These are phyloP conservation scores for Bradypodion ventrale DNA, from an alignment of 2,797 vertebrate species.

Conservation along the genomic window DNA sequence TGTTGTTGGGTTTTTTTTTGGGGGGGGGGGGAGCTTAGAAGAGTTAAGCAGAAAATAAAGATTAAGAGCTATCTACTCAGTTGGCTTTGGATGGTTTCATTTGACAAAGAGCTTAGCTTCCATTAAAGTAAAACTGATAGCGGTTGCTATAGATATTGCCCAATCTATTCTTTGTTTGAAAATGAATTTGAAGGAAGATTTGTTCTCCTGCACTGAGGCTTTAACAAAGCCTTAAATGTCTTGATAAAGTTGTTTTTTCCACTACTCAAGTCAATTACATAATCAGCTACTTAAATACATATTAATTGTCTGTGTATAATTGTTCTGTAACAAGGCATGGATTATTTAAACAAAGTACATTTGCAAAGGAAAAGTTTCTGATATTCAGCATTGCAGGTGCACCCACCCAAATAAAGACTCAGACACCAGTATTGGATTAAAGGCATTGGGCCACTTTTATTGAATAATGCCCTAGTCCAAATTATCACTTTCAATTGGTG, in stretches of 20 bases:
- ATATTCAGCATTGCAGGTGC: too few relatives aligned
- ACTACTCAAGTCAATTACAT: slow-evolving; percentile 15
- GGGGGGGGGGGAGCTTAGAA: too few relatives aligned
- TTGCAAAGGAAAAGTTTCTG: not conserved
- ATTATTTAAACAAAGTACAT: not conserved
- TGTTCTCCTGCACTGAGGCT: not conserved
- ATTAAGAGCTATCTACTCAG: slow-evolving; percentile 29
- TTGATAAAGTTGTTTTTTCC: slow-evolving; percentile 14
- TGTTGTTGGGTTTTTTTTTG: too few relatives aligned
- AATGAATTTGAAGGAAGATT: slow-evolving; percentile 18
- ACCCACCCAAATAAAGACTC: too few relatives aligned
- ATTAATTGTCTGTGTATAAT: slow-evolving; percentile 1
- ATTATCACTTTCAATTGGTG: too few relatives aligned
- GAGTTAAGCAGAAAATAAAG: slow-evolving; percentile 18
- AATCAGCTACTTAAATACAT: slow-evolving; percentile 7
- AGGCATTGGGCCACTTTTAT: too few relatives aligned
- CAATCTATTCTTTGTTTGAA: slow-evolving; percentile 26
- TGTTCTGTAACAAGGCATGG: not conserved
- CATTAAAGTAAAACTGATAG: slow-evolving; percentile 37
- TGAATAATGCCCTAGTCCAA: too few relatives aligned
- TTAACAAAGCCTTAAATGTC: not conserved
- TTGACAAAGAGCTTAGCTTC: slow-evolving; percentile 27
- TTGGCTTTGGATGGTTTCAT: slow-evolving; percentile 33
- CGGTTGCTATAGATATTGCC: slow-evolving; percentile 16
- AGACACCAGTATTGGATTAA: too few relatives aligned